phyloP scores from a whole-genome alignment of 1,140 invertebrate species.

The Calliphora vicina region DNA sequence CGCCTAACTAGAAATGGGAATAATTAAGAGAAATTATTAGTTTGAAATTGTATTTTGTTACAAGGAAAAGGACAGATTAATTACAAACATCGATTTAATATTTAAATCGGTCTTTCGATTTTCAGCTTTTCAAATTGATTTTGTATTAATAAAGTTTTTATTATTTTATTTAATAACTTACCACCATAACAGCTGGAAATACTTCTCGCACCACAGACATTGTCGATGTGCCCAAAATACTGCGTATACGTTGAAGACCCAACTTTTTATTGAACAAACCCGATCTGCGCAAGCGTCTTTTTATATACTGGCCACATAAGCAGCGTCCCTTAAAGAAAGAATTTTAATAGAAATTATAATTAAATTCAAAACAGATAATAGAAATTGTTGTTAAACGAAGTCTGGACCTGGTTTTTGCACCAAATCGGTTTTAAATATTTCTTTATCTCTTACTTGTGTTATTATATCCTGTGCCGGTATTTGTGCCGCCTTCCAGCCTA shows the following conservation, averaged over 20 bases:
- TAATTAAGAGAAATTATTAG: constrained; percentile 2
- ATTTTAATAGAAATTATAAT: not conserved
- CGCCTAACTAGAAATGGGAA: constrained; percentile 64
- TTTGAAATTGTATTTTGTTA: no score
- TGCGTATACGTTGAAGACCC: constrained; percentile 73
- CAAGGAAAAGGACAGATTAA: no score
- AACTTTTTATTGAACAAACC: constrained; percentile 74
- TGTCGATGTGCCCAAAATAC: constrained; percentile 66
- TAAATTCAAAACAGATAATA: no score
- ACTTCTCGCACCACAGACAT: constrained; percentile 68
- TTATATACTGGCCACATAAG: constrained; percentile 73
- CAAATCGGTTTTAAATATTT: not conserved
- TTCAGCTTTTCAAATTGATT: no score
- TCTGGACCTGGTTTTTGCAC: no score
- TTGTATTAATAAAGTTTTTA: constrained; percentile 35
- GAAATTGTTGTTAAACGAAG: no score
- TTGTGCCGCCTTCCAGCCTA: constrained; percentile 70
- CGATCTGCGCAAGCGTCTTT: constrained; percentile 70
- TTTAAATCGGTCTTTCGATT: not conserved
- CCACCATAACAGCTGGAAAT: constrained; percentile 66
- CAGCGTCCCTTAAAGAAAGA: constrained; percentile 64
- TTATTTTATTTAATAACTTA: constrained; percentile 38
- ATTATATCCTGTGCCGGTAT: constrained; percentile 69
- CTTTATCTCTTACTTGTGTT: constrained; percentile 57
- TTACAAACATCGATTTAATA: no score